Base-by-base conservation (phyloP, 30 jellyfish, hydroid and myxozoan genomes). In the Cassiopea xamachana region DNA sequence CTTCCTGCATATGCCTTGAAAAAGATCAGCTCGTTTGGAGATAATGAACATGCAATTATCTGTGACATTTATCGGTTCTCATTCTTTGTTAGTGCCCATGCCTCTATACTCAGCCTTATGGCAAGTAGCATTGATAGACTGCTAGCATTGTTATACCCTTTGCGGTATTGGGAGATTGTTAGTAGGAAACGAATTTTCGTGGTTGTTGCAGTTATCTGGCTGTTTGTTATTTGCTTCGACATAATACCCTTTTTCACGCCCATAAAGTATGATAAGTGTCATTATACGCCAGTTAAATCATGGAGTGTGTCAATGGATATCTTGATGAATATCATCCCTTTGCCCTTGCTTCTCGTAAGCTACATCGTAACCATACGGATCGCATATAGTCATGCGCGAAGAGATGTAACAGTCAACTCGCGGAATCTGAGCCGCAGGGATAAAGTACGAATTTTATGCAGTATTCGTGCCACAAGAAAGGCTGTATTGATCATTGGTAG, bases 231-330 rank as follows among this genome's bases (percentile, higher is more conserved):
- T 43, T 75, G 86, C n/a, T 88, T 93, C 76, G 98, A 93, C 76
- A 73, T 82, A 67, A 71, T 93, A 61, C 98, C 98, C 13, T 18
- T 87, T 60, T 76, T 87, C 79, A 49, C 88, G 43, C 47, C 90
- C 14, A 48, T 18, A 9, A 69, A n/a, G 18, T 78, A 16, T 10
- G 81, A 64, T 27, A 82, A 50, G 0, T 93, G 98, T 72, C 91
- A 88, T 80, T 93, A 93, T 82, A 78, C 76, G 14, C 92, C 94
- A 55, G 75, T 74, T 49, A 93, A 88, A 62, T 62, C 44, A 49
- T 93, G 98, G 98, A 85, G 93, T 27, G 89, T 93, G 48, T 60
- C 96, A 59, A 93, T 93, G 98, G 87, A 85, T 77, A 68, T 76
- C 79, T 70, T 93, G 12, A 93, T 93, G 91, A 87, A 74, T 12